Conservation (phyloP, 2,113 vertebrate species). For the Brienomyrus longianalis region DNA sequence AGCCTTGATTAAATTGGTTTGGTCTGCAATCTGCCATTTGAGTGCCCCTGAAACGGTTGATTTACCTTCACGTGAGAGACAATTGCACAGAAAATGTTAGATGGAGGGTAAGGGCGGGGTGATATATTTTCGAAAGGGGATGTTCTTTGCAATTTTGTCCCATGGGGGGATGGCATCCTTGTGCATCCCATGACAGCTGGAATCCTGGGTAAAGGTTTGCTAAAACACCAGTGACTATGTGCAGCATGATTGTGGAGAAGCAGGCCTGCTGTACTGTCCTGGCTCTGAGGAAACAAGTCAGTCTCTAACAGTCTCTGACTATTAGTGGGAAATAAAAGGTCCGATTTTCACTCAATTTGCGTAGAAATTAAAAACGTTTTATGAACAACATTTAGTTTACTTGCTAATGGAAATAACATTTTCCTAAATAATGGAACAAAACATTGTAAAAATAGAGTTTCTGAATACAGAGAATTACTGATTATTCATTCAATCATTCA, state of each 20-base stretch:
- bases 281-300: background rate
- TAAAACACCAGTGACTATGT: background rate
- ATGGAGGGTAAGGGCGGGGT: background rate
- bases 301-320: background rate
- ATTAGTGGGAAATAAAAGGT: background rate
- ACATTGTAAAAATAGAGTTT: background rate
- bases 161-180: background rate
- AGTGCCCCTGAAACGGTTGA: background rate
- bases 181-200: background rate
- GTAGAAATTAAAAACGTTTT: background rate
- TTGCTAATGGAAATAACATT: background rate
- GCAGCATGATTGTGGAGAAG: background rate
- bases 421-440: background rate
- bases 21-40: background rate
- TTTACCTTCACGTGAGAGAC: background rate
- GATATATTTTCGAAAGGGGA: background rate
- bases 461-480: background rate
- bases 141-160: background rate
- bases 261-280: background rate
- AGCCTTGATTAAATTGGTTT: background rate
- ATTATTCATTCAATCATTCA: background rate
- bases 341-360: background rate
- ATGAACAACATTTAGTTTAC: background rate
- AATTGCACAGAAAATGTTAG: background rate
- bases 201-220: background rate